These are phyloP conservation scores for Catharus minimus DNA, from an alignment of 2,113 vertebrate genomes.

Conservation along the genomic window DNA sequence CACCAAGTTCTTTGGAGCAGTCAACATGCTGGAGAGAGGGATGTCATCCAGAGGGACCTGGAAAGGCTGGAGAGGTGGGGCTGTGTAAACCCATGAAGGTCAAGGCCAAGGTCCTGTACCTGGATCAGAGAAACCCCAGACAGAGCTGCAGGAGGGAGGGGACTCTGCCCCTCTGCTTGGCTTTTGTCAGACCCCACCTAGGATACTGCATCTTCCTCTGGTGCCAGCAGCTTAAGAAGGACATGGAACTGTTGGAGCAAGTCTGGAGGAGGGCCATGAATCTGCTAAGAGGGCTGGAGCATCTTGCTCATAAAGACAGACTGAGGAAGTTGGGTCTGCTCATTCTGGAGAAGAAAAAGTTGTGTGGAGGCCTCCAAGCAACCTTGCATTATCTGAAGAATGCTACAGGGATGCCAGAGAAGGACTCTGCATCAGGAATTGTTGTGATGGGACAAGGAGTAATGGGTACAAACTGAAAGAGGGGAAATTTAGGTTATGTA, in stretches of 20 bases:
- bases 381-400: background rate
- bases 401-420: background rate
- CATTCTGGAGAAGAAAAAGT: background rate
- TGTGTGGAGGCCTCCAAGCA: background rate
- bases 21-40: fast-evolving
- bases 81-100: too few species aligned
- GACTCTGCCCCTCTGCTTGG: background rate
- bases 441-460: background rate
- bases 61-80: background rate
- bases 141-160: background rate
- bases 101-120: background rate
- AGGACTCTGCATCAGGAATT: background rate
- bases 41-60: background rate
- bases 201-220: background rate
- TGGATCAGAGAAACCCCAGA: too few species aligned
- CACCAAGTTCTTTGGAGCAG: background rate
- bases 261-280: fast-evolving
- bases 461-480: background rate
- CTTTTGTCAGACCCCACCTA: background rate
- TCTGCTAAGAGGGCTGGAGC: background rate
- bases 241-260: background rate
- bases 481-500: background rate
- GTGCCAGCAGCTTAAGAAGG: background rate
- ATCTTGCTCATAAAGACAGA: background rate
- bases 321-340: background rate